phyloP scores from a whole-genome alignment of 1,140 invertebrate species.

The Hycleus cichorii region DNA sequence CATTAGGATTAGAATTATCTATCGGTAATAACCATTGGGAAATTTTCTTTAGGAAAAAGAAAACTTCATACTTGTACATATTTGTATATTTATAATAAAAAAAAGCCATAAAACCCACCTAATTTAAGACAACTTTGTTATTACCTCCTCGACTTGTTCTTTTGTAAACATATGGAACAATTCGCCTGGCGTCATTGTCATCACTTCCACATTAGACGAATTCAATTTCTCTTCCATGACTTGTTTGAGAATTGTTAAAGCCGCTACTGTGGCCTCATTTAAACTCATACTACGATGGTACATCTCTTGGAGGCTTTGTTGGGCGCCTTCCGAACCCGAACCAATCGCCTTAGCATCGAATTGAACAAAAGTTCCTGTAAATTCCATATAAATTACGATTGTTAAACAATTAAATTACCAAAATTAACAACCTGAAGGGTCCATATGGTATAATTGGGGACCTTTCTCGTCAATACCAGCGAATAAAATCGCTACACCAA shows the following conservation, averaged over 20 bases:
- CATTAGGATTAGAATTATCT: too few relatives aligned
- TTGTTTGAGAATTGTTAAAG: slow-evolving; percentile 94
- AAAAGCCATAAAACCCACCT: not conserved
- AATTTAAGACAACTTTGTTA: slow-evolving; percentile 64
- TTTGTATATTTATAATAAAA: not conserved
- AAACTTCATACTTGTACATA: not conserved
- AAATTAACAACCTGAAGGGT: slow-evolving; percentile 69
- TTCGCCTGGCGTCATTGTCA: slow-evolving; percentile 79
- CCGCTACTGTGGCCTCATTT: slow-evolving; percentile 88
- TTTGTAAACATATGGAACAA: slow-evolving; percentile 88
- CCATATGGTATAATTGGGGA: slow-evolving; percentile 92
- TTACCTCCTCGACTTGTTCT: slow-evolving; percentile 85
- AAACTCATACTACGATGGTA: slow-evolving; percentile 80
- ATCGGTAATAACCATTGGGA: too few relatives aligned
- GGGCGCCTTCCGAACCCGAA: slow-evolving; percentile 97
- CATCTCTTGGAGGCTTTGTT: slow-evolving; percentile 84
- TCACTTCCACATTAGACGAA: slow-evolving; percentile 96
- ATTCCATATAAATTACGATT: slow-evolving; percentile 1
- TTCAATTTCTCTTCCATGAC: slow-evolving; percentile 99
- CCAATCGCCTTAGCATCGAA: slow-evolving; percentile 99
- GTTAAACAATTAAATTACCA: not conserved
- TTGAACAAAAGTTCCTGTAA: slow-evolving; percentile 82
- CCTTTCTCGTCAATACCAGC: slow-evolving; percentile 80
- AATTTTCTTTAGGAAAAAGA: too few relatives aligned
- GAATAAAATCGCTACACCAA: slow-evolving; percentile 94